Conservation (phyloP, 2,113 vertebrate genomes). For the Natator depressus region DNA sequence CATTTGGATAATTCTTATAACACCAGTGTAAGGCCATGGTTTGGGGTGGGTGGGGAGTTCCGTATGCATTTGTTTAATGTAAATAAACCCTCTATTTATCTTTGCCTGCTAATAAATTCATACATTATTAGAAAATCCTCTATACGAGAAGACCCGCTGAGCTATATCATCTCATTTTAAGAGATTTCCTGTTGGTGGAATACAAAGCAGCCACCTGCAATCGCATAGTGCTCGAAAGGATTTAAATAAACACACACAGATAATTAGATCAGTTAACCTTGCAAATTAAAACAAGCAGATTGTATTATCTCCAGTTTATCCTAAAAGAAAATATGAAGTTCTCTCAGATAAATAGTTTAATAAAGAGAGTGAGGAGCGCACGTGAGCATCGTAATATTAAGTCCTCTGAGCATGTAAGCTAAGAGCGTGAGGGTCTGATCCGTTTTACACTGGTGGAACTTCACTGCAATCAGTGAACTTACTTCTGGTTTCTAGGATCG, state of each 20-base stretch:
- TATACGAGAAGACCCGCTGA: slow-evolving; percentile 73
- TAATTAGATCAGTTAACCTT: slow-evolving; percentile 86
- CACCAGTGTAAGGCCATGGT: neutral
- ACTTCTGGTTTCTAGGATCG: neutral
- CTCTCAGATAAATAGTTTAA: slow-evolving; percentile 75
- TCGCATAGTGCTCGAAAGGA: slow-evolving; percentile 69
- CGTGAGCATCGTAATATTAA: neutral
- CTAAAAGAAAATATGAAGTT: slow-evolving; percentile 83
- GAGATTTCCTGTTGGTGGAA: slow-evolving; percentile 80
- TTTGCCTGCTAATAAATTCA: slow-evolving; percentile 79
- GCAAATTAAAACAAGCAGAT: slow-evolving; percentile 84
- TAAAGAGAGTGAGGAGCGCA: slow-evolving; percentile 64
- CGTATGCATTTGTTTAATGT: slow-evolving; percentile 74
- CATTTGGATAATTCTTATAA: neutral
- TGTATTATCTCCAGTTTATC: slow-evolving; percentile 80
- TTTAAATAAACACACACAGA: slow-evolving; percentile 79
- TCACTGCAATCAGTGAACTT: neutral
- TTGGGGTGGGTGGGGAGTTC: neutral
- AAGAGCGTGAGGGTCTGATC: slow-evolving; percentile 3
- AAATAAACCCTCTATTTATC: slow-evolving; percentile 78
- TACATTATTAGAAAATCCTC: slow-evolving; percentile 77
- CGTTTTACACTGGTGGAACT: neutral
- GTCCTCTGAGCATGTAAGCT: neutral
- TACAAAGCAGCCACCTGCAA: slow-evolving; percentile 82
- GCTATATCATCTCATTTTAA: slow-evolving; percentile 78